Base-by-base conservation (phyloP, 1,140 invertebrate genomes). In the Chelonus insularis region DNA sequence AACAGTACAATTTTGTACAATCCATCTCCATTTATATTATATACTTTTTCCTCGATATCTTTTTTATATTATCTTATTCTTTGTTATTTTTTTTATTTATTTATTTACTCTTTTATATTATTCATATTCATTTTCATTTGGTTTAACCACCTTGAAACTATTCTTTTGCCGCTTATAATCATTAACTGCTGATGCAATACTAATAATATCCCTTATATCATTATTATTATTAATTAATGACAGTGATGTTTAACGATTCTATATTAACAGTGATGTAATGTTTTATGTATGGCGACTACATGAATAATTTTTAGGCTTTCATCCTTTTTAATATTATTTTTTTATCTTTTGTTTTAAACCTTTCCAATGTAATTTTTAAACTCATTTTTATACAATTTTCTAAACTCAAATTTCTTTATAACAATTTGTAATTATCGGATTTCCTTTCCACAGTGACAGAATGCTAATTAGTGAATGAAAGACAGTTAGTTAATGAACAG, bases 1-100 rank as follows among this genome's bases (percentile, higher is more conserved):
- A 74, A 72, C 72, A 70, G 72, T 73, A 73, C 72, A 74, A 68
- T 70, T 76, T 75, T 72, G 70, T 72, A 69, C 68, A 69, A 68
- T 47, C 63, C 25, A 66, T 48, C 39, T 60, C 57, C n/a, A n/a
- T n/a, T n/a, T n/a, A n/a, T n/a, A n/a, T n/a, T n/a, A n/a, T n/a
- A n/a, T n/a, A n/a, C n/a, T n/a, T n/a, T n/a, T n/a, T 60, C 63
- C 62, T 34, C 57, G 25, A 23, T 54, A n/a, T 16, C 50, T 50
- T 55, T 57, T 36, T 37, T 58, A 20, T 41, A 20, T 51, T 32
- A 21, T 34, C 57, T 14, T 39, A 34, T 57, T 43, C 18, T 20
- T 43, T 14, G 23, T 47, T 41, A 12, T 9, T 52, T 14, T 36
- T 3, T 52, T 34, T 50, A 34, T 39, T 39, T 48, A 7, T 51